Evolutionary conservation across 30 jellyfish, hydroid and myxozoan species (phyloP).

Genomic region (Aurelia sp.): DNA sequence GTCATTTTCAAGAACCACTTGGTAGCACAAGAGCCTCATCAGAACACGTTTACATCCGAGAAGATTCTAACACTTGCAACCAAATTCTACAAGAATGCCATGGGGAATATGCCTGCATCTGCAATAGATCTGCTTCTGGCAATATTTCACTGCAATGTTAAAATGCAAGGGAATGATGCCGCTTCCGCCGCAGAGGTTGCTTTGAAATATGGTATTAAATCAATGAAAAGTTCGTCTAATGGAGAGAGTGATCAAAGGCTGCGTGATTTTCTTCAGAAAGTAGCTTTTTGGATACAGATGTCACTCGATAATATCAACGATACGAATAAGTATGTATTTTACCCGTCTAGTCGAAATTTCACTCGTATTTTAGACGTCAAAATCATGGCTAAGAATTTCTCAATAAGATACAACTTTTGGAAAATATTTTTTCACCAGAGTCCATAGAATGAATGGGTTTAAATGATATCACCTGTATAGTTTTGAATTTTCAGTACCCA

Average conservation of each 20-base stretch:
- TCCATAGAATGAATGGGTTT: no score
- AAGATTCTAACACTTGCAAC: conserved; percentile 3
- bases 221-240: background rate
- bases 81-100: conserved; percentile 1
- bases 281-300: conserved; percentile 50
- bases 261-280: conserved; percentile 31
- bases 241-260: background rate
- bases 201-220: conserved; percentile 12
- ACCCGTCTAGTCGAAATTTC: no score
- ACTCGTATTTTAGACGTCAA: no score
- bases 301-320: background rate
- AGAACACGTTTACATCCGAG: background rate
- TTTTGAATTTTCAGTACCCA: no score
- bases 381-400: no score
- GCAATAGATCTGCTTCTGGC: conserved; percentile 44
- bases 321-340: background rate
- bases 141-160: conserved; percentile 16
- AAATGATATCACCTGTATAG: no score
- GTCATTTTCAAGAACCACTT: conserved; percentile 17
- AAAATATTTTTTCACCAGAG: no score
- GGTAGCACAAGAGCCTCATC: background rate
- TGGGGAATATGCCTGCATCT: conserved; percentile 4
- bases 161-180: conserved; percentile 11
- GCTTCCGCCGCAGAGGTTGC: background rate
- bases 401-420: no score